Evolutionary conservation across 2,113 vertebrate genomes (phyloP).

Genomic region (Epinephelus fuscoguttatus): DNA sequence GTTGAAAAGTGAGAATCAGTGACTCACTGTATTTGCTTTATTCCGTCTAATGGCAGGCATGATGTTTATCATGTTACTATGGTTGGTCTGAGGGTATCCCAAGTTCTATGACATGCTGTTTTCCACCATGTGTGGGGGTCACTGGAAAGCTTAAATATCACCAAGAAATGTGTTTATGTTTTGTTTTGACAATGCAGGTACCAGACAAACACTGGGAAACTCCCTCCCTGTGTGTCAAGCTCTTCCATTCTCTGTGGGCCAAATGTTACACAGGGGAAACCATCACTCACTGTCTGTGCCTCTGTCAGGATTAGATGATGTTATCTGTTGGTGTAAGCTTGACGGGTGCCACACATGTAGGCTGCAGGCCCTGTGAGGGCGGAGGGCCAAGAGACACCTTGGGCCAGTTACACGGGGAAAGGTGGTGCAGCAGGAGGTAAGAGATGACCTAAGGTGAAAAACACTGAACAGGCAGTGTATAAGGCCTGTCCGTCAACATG

Average conservation of each 20-base stretch:
- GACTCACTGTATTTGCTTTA: conserved; percentile 72
- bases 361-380: conserved; percentile 27
- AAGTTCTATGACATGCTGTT: conserved; percentile 45
- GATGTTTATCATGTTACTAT: conserved; percentile 72
- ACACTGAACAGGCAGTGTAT: conserved; percentile 48
- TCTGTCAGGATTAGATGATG: conserved; percentile 66
- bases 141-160: conserved; percentile 31
- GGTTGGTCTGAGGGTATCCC: conserved; percentile 40
- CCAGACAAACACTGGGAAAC: conserved; percentile 61
- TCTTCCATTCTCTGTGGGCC: conserved; percentile 41
- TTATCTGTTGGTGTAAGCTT: conserved; percentile 73
- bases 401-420: conserved; percentile 35
- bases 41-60: conserved; percentile 45
- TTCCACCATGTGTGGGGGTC: conserved; percentile 29
- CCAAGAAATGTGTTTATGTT: conserved; percentile 40
- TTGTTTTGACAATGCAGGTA: conserved; percentile 60
- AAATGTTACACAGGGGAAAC: conserved; percentile 54
- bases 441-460: conserved; percentile 70
- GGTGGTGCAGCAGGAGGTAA: conserved; percentile 60
- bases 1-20: conserved; percentile 70
- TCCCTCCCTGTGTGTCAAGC: conserved; percentile 46
- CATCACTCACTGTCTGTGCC: conserved; percentile 55
- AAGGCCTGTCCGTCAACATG: conserved; percentile 65
- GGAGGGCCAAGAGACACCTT: conserved; percentile 28
- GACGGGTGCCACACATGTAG: conserved; percentile 71